Evolutionary conservation across 2,888 invertebrate species (phyloP).

Genomic region (Hemithea aestivaria): DNA sequence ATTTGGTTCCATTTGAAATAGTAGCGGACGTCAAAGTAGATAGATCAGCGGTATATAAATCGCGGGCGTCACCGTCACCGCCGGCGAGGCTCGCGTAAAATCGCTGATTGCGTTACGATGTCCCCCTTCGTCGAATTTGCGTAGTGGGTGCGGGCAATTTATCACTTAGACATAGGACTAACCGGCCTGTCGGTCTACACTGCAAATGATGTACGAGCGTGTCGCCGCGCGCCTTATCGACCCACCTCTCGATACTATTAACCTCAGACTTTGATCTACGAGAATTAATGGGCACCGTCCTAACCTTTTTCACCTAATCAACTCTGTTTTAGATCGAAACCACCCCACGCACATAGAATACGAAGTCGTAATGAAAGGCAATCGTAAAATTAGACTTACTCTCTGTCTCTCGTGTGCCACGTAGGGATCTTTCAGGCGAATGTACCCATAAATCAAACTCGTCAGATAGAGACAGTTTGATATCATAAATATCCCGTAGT

Average conservation of each 20-base stretch:
- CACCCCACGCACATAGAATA: constrained; percentile 10
- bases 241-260: constrained; percentile 39
- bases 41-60: constrained; percentile 46
- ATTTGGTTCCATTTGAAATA: constrained; percentile 19
- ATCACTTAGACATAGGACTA: constrained; percentile 75
- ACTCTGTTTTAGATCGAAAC: constrained; percentile 14
- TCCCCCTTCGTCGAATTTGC: constrained; percentile 73
- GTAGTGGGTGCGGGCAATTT: constrained; percentile 70
- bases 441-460: constrained; percentile 72
- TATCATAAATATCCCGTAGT: constrained; percentile 73
- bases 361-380: constrained; percentile 14
- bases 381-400: constrained; percentile 48
- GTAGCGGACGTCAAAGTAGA: constrained; percentile 32
- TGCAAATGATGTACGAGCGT: constrained; percentile 57
- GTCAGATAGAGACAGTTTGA: constrained; percentile 73
- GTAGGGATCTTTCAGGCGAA: constrained; percentile 65
- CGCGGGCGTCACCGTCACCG: constrained; percentile 45
- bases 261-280: constrained; percentile 40
- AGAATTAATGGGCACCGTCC: constrained; percentile 24
- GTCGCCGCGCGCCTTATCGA: constrained; percentile 36
- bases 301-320: constrained; percentile 23
- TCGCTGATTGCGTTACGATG: constrained; percentile 66
- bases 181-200: constrained; percentile 50
- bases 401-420: constrained; percentile 60
- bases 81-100: constrained; percentile 66